Conservation (phyloP, 30 jellyfish, hydroid and myxozoan genomes). For the Clytia hemisphaerica region DNA sequence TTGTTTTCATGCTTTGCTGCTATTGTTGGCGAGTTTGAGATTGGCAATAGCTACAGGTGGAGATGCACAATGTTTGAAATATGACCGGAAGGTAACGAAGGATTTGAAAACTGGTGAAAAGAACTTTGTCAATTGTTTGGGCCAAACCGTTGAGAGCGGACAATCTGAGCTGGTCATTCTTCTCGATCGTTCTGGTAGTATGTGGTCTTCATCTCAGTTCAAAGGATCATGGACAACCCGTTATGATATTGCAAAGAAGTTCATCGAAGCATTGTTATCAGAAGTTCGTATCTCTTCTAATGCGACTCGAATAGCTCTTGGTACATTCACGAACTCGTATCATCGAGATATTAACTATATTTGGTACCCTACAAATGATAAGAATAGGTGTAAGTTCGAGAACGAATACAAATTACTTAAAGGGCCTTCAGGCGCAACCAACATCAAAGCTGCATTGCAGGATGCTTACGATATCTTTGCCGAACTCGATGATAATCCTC, state of each 20-base stretch:
- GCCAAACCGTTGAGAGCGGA: constrained; percentile 72
- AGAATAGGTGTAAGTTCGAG: constrained; percentile 72
- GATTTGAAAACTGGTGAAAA: background rate
- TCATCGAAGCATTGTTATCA: constrained; percentile 58
- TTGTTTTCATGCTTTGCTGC: background rate
- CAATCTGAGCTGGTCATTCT: constrained; percentile 74
- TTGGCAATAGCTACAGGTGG: no score
- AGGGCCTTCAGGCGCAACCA: constrained; percentile 51
- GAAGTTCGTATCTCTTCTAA: constrained; percentile 79
- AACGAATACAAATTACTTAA: constrained; percentile 56
- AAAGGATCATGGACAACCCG: constrained; percentile 41
- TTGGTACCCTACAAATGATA: constrained; percentile 43
- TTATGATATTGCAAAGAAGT: constrained; percentile 53
- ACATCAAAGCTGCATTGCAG: constrained; percentile 60
- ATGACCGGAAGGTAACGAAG: background rate
- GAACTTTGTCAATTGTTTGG: constrained; percentile 83
- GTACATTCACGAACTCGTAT: constrained; percentile 50
- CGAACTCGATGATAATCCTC: constrained; percentile 44
- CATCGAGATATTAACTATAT: constrained; percentile 53
- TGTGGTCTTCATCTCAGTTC: constrained; percentile 24
- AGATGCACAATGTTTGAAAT: background rate
- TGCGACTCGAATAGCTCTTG: constrained; percentile 92
- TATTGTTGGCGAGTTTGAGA: background rate
- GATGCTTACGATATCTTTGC: constrained; percentile 64
- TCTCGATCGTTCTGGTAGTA: constrained; percentile 89